Conservation (phyloP, 2,797 vertebrate genomes). For the Craterocephalus amniculus region DNA sequence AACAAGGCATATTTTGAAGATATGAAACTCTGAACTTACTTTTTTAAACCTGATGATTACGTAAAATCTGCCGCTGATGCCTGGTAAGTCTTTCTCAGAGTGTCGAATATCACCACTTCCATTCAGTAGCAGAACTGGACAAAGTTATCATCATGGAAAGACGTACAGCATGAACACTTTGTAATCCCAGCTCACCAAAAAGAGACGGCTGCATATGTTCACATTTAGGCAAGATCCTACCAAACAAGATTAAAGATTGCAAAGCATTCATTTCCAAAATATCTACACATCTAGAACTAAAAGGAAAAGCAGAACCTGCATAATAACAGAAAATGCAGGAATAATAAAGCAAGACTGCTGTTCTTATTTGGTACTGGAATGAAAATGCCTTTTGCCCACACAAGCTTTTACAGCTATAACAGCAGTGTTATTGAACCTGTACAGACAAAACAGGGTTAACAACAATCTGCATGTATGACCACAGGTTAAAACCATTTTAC, state of each 20-base stretch:
- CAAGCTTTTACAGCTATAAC: background rate
- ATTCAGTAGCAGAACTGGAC: conserved; percentile 98
- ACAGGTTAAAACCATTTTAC: conserved; percentile 22
- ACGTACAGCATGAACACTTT: conserved; percentile 21
- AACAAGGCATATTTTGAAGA: background rate
- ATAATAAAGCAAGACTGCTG: background rate
- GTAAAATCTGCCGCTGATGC: background rate
- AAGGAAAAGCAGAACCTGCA: background rate
- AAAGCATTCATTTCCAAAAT: background rate
- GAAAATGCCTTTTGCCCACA: background rate
- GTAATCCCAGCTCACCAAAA: background rate
- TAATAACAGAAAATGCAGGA: background rate
- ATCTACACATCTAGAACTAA: background rate
- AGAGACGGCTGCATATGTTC: background rate
- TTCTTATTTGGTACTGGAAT: background rate
- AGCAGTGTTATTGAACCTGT: background rate
- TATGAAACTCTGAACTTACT: background rate
- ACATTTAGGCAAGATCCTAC: background rate
- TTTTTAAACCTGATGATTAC: background rate
- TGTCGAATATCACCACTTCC: conserved; percentile 80
- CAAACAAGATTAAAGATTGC: background rate
- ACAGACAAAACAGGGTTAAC: background rate
- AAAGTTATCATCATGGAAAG: conserved; percentile 90
- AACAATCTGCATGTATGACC: background rate
- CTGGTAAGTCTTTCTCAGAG: conserved; percentile 86